Percentiles rank a stretch among this genome's conserved stretches.
phyloP scores from a whole-genome alignment of 2,113 vertebrate species.

The Microtus oregoni region DNA sequence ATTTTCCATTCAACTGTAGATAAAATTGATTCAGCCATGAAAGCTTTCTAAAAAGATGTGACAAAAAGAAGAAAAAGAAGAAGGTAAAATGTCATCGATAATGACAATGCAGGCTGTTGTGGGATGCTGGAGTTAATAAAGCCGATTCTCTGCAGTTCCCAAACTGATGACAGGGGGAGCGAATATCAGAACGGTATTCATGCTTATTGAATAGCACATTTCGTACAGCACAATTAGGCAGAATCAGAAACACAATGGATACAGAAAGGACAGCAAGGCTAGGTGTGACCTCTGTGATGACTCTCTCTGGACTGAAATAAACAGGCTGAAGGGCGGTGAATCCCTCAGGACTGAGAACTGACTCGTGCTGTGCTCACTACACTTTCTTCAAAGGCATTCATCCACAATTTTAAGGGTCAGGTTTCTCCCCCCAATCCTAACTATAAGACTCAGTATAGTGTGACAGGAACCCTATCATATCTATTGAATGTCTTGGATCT shows the following conservation, averaged over 20 bases:
- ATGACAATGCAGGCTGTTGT: constrained; percentile 45
- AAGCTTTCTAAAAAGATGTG: constrained; percentile 67
- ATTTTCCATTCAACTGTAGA: constrained; percentile 72
- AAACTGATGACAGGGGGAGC: constrained; percentile 44
- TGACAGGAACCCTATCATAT: not conserved
- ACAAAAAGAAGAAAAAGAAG: not conserved
- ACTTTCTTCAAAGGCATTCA: not conserved
- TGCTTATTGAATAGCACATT: constrained; percentile 44
- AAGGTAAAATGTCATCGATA: constrained; percentile 66
- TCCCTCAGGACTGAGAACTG: not conserved
- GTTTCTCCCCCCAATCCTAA: not conserved
- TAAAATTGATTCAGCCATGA: constrained; percentile 74
- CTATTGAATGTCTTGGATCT: not conserved
- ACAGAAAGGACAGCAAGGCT: constrained; percentile 33
- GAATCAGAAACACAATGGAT: constrained; percentile 63
- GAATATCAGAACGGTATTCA: not conserved
- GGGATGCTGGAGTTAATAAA: constrained; percentile 70
- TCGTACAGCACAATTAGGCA: constrained; percentile 50
- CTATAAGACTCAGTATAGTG: not conserved
- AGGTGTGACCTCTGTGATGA: constrained; percentile 8
- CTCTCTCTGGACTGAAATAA: constrained; percentile 25
- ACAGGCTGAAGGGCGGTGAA: not conserved
- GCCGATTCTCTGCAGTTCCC: constrained; percentile 56
- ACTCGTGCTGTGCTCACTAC: not conserved
- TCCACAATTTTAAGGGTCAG: not conserved